Evolutionary conservation across 2,113 vertebrate genomes (phyloP), one percentile per base, ranked within the genome.

Genomic region (Toxotes jaculatrix): DNA sequence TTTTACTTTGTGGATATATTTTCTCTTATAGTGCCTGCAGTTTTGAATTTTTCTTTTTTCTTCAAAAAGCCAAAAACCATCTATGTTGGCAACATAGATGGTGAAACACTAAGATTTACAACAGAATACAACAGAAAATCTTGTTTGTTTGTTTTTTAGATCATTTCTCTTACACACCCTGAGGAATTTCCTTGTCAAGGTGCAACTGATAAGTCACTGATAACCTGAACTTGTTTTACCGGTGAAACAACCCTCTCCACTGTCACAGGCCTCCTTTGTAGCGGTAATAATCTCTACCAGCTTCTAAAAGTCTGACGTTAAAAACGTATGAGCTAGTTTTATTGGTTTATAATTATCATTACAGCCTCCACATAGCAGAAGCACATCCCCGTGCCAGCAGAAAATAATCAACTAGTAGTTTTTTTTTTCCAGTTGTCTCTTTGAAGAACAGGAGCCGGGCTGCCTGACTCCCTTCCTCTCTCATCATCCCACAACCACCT

Each of bases 351-450:
- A 8, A 36, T 55, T 1, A 61, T 57, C 11, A 23, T 23, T n/a
- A 11, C 9, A n/a, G 23, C 5, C 5, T 19, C 4, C 42, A 56
- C 45, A 9, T 61, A 12, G n/a, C n/a, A 63, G 21, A 43, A 42
- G 17, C 19, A 38, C 40, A 34, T 27, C 1, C 43, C 6, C 3
- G 9, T 45, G 16, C 1, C 43, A 49, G 42, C 1, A 34, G 32
- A 75, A 64, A 83, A 64, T 49, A 0, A 75, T 79, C 71, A 82
- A 42, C 57, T 40, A 40, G 17, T 10, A n/a, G 32, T 36, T 51
- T 69, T 51, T 31, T 45, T 31, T 3, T 3, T 9, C 2, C 1
- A 0, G 5, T 57, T 13, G 32, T 57, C 5, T 73, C 43, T 47
- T 36, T 70, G 47, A 74, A 51, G 40, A 27, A 42, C 42, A 27